Percentiles rank a stretch among this genome's conserved stretches.
Conservation (phyloP, 2,888 invertebrate genomes). For the Dasypolia templi region DNA sequence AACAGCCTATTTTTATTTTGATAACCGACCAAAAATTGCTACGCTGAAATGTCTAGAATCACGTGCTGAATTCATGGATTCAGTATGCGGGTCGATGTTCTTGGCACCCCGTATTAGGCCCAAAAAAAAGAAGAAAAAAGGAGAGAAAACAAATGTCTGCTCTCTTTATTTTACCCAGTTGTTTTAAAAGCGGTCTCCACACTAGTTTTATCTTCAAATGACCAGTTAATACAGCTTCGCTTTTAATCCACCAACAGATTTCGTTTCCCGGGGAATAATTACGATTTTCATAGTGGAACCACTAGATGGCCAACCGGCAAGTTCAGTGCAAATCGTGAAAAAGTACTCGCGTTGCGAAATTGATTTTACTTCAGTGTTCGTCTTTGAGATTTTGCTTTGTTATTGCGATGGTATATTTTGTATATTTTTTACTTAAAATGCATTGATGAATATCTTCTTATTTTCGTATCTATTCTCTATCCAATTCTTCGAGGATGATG, state of each 20-base stretch:
- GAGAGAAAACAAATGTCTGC: neutral
- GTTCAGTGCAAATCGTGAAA: slow-evolving; percentile 61
- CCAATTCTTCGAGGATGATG: neutral
- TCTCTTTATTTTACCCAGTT: neutral
- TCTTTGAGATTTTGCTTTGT: slow-evolving; percentile 43
- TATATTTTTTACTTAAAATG: neutral
- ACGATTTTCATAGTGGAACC: slow-evolving; percentile 66
- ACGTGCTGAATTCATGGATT: too few relatives aligned
- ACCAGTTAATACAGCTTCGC: slow-evolving; percentile 75
- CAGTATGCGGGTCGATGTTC: too few relatives aligned
- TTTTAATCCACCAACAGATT: slow-evolving; percentile 72
- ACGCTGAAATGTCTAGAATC: too few relatives aligned
- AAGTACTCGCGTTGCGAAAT: slow-evolving; percentile 54
- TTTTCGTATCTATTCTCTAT: too few relatives aligned
- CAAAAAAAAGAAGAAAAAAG: neutral
- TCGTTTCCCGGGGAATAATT: slow-evolving; percentile 66
- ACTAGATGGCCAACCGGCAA: slow-evolving; percentile 51
- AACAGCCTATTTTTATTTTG: too few relatives aligned
- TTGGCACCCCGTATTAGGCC: too few relatives aligned
- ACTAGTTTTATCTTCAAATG: slow-evolving; percentile 67
- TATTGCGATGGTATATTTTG: slow-evolving; percentile 20
- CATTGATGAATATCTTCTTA: neutral
- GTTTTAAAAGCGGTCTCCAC: slow-evolving; percentile 61
- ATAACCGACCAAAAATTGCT: too few relatives aligned
- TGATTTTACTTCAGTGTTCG: slow-evolving; percentile 51